Evolutionary conservation across 2,888 invertebrate genomes (phyloP).

Genomic region (Salpingus planirostris): DNA sequence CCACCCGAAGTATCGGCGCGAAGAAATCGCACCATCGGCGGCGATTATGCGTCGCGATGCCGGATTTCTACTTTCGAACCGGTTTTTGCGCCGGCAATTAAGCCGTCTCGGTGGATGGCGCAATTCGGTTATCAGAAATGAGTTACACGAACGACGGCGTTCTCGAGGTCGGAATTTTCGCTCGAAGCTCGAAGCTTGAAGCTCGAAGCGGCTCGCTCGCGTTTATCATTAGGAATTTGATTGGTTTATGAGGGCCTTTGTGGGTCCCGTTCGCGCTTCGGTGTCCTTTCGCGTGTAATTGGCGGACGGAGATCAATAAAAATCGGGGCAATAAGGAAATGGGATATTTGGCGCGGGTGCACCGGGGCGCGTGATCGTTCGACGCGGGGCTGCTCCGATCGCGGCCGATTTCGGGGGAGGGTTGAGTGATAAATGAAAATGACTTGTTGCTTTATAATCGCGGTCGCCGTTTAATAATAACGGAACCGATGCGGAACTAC

Average conservation of each 20-base stretch:
- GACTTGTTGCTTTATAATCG: conserved; percentile 25
- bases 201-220: conserved; percentile 1
- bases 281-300: conserved; percentile 13
- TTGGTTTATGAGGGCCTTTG: not conserved
- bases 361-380: conserved; percentile 3
- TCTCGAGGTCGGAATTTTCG: too few species aligned
- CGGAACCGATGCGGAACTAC: too few species aligned
- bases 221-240: too few species aligned
- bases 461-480: conserved; percentile 17
- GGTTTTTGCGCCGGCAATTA: too few species aligned
- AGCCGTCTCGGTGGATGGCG: too few species aligned
- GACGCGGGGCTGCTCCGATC: conserved; percentile 2
- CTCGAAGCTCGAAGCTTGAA: not conserved
- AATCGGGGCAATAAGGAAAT: conserved; percentile 11
- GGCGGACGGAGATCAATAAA: conserved; percentile 14
- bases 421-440: conserved; percentile 14
- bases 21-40: too few species aligned
- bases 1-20: too few species aligned
- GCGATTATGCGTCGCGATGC: too few species aligned
- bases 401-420: conserved; percentile 4
- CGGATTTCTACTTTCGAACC: too few species aligned
- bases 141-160: too few species aligned
- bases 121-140: too few species aligned
- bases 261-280: not conserved
- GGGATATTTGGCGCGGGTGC: conserved; percentile 6